Evolutionary conservation across 1,140 invertebrate species (phyloP), one percentile per base, ranked within the genome.

Genomic region (Hycleus phaleratus): DNA sequence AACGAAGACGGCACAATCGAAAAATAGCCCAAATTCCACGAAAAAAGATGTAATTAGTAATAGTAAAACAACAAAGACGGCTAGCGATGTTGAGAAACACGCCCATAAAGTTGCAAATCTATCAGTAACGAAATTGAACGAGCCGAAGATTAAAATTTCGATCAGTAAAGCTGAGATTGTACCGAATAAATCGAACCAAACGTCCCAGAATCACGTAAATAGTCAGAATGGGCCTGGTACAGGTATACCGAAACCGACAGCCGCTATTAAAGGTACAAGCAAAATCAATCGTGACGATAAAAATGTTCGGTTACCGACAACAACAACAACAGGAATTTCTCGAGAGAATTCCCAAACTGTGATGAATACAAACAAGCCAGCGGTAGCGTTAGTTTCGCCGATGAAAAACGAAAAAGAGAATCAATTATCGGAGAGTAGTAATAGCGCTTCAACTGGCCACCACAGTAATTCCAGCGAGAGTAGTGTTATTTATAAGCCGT

Each of bases 161-260:
- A 46, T 59, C 9, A 49, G 44, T 4, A 61, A 59, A 24, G 43
- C 38, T 11, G 64, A 67, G 18, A 44, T 62, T 26, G 54, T 52
- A n/a, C 38, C 42, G 7, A 57, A 53, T 32, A 32, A 32, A 32
- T 51, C 53, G 24, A 58, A 26, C 26, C 39, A 9, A 9, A 39
- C 42, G 26, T 25, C 25, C 5, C 51, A 53, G 42, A 53, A 59
- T 26, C 51, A 62, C 42, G 44, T 26, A 45, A 50, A 8, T 59
- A 58, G 38, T 26, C 52, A 56, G 12, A 58, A 26, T 8, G 32
- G 32, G 4, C 4, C 32, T 2, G 76, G 79, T 4, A 91, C 87
- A 6, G 87, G 87, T 10, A 88, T 94, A 67, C 91, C 91, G 1
- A 94, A 94, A 75, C 91, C 91, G 3, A 93, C 89, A 11, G 89